phyloP scores from a whole-genome alignment of 1,140 invertebrate genomes.

The Platyscapa corneri region DNA sequence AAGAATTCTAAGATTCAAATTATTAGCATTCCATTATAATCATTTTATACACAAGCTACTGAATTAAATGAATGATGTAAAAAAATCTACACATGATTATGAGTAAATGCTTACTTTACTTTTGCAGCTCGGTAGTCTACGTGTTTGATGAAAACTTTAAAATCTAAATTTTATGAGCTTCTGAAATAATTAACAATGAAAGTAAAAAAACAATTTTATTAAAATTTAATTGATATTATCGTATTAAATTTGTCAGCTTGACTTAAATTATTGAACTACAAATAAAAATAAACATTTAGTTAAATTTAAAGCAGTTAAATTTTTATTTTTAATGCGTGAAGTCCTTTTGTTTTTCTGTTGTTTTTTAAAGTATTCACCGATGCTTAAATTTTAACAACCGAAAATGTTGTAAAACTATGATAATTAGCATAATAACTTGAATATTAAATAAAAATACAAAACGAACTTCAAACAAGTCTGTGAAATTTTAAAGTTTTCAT shows the following conservation, averaged over 20 bases:
- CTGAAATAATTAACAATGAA: too few relatives aligned
- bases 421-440: slow-evolving; percentile 6
- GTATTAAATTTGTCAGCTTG: not conserved
- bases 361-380: not conserved
- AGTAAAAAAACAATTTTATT: not conserved
- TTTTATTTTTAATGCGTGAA: not conserved
- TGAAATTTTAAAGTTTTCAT: not conserved
- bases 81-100: not conserved
- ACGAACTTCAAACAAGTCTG: not conserved
- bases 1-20: not conserved
- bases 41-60: not conserved
- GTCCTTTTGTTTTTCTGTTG: not conserved
- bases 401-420: not conserved
- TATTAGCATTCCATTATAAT: slow-evolving; percentile 4
- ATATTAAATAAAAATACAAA: slow-evolving; percentile 28
- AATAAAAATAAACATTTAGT: not conserved
- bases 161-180: too few relatives aligned
- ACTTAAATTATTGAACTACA: not conserved
- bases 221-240: not conserved
- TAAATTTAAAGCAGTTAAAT: not conserved
- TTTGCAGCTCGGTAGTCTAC: not conserved
- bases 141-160: too few relatives aligned
- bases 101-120: not conserved
- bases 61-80: not conserved
- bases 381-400: not conserved